Conservation (phyloP, 1,140 invertebrate genomes). For the Episyrphus balteatus region DNA sequence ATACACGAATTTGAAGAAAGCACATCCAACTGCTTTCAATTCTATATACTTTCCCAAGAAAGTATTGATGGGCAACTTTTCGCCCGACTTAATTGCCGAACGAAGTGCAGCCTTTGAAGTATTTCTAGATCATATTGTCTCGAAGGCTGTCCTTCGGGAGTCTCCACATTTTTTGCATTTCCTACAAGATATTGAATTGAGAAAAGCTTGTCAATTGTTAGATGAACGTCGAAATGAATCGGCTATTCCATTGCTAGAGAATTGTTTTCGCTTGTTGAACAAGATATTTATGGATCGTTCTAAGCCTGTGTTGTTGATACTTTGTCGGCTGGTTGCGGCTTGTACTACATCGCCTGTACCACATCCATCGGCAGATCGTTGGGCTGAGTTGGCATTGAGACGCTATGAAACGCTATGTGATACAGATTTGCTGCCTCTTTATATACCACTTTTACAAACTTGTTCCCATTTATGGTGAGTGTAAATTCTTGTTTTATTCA, state of each 20-base stretch:
- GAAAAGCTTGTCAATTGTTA: slow-evolving; percentile 48
- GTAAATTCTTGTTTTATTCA: background rate
- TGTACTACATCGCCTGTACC: slow-evolving; percentile 40
- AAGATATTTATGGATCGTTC: slow-evolving; percentile 61
- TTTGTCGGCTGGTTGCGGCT: slow-evolving; percentile 56
- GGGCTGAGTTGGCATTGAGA: slow-evolving; percentile 55
- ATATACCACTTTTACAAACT: slow-evolving; percentile 57
- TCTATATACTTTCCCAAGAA: slow-evolving; percentile 61
- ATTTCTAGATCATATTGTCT: slow-evolving; percentile 49
- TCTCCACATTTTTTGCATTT: slow-evolving; percentile 52
- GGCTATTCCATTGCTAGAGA: slow-evolving; percentile 55
- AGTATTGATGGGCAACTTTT: slow-evolving; percentile 64
- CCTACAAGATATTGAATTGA: slow-evolving; percentile 54
- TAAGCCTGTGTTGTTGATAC: slow-evolving; percentile 50
- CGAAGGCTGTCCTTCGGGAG: slow-evolving; percentile 46
- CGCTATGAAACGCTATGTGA: slow-evolving; percentile 54
- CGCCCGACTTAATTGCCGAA: slow-evolving; percentile 53
- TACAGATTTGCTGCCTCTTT: slow-evolving; percentile 50
- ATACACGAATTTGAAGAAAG: slow-evolving; percentile 49
- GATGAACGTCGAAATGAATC: slow-evolving; percentile 48
- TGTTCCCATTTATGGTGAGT: slow-evolving; percentile 52
- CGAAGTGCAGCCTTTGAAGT: slow-evolving; percentile 60
- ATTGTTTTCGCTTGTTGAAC: slow-evolving; percentile 58
- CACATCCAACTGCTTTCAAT: slow-evolving; percentile 46
- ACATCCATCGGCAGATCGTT: slow-evolving; percentile 49